phyloP scores from a whole-genome alignment of 1,140 invertebrate genomes.

The Apis mellifera region DNA sequence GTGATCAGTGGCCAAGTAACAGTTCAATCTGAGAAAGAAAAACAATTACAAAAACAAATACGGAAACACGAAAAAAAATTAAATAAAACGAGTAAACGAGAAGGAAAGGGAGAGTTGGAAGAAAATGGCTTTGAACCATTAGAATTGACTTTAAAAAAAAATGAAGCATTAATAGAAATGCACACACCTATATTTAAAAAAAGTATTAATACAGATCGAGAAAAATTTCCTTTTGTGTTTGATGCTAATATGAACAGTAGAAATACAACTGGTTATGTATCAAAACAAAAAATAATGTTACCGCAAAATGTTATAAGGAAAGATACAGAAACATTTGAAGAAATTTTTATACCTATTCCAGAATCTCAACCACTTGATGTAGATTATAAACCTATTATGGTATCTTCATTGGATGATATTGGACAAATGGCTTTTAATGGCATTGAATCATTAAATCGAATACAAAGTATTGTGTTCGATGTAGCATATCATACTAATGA shows the following conservation, averaged over 20 bases:
- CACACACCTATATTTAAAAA: constrained; percentile 77
- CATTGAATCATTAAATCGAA: constrained; percentile 93
- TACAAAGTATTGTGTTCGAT: constrained; percentile 97
- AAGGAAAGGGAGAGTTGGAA: constrained; percentile 81
- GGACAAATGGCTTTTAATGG: constrained; percentile 93
- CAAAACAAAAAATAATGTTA: constrained; percentile 89
- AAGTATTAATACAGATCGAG: constrained; percentile 71
- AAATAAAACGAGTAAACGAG: constrained; percentile 83
- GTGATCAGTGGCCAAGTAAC: constrained; percentile 88
- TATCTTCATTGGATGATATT: constrained; percentile 90
- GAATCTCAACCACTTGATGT: constrained; percentile 85
- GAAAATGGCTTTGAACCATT: constrained; percentile 78
- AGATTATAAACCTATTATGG: constrained; percentile 86
- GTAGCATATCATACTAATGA: constrained; percentile 98
- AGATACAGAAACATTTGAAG: constrained; percentile 89
- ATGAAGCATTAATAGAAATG: constrained; percentile 78
- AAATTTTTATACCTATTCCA: constrained; percentile 92
- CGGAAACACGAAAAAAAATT: constrained; percentile 94
- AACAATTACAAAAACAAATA: constrained; percentile 89
- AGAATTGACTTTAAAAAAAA: constrained; percentile 78
- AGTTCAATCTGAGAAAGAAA: constrained; percentile 93
- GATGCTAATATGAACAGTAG: constrained; percentile 88
- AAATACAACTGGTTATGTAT: constrained; percentile 88
- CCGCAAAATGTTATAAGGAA: constrained; percentile 89
- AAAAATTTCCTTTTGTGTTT: constrained; percentile 92